Conservation (phyloP, 1,140 invertebrate genomes). For the Drosophila sp. region DNA sequence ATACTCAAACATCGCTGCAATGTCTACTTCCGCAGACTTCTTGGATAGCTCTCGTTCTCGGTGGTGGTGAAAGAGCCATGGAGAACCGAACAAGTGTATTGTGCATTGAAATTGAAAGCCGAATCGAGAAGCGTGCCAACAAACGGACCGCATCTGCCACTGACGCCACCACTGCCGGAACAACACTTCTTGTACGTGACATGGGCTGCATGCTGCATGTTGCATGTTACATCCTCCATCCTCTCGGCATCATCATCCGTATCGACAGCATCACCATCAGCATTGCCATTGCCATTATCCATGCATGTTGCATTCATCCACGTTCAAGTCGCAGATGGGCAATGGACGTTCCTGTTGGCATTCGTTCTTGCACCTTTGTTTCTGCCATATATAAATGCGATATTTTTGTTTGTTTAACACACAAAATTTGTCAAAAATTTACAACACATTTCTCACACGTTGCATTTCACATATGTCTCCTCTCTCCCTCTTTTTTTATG, state of each 20-base stretch:
- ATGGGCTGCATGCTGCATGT: background rate
- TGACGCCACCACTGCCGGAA: conserved; percentile 5
- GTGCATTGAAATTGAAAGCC: conserved; percentile 17
- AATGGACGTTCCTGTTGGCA: background rate
- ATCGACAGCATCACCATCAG: background rate
- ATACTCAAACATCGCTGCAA: too few relatives aligned
- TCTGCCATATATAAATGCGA: background rate
- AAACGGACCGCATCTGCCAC: conserved; percentile 20
- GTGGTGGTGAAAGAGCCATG: conserved; percentile 2
- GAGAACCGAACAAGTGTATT: conserved; percentile 6
- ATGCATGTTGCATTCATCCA: conserved; percentile 19
- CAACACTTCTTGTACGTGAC: conserved; percentile 16
- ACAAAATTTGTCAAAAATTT: conserved; percentile 3
- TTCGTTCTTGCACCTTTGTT: background rate
- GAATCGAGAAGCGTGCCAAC: conserved; percentile 16
- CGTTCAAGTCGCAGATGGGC: conserved; percentile 19
- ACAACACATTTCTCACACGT: background rate
- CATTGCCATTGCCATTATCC: conserved; percentile 14
- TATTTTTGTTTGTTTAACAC: background rate
- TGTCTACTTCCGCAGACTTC: background rate
- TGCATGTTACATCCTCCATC: background rate
- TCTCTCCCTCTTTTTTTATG: background rate
- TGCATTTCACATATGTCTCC: background rate
- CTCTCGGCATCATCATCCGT: background rate
- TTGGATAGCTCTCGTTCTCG: background rate